Percentiles rank a stretch among this genome's conserved stretches.
These are phyloP conservation scores for Chesias legatella DNA, from an alignment of 2,888 invertebrate genomes.

Conservation along the genomic window DNA sequence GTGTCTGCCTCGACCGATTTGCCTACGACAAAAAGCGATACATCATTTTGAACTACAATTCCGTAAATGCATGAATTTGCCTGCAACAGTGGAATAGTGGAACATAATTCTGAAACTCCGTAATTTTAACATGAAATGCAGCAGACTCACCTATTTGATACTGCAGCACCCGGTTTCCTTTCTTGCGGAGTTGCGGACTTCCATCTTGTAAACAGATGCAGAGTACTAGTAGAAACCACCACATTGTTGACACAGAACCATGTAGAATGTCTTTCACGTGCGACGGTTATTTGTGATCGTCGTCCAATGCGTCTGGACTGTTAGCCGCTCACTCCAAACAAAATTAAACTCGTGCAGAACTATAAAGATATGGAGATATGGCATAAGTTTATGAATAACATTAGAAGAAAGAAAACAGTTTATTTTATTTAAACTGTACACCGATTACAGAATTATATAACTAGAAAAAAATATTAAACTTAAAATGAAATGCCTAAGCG, in stretches of 20 bases:
- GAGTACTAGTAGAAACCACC: constrained; percentile 34
- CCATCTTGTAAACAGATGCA: constrained; percentile 34
- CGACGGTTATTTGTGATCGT: constrained; percentile 23
- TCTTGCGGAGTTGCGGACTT: constrained; percentile 37
- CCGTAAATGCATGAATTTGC: too few relatives aligned
- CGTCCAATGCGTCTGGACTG: constrained; percentile 34
- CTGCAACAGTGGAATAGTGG: too few relatives aligned
- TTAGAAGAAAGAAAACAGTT: too few relatives aligned
- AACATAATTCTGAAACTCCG: too few relatives aligned
- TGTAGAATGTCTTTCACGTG: not conserved
- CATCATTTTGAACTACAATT: too few relatives aligned
- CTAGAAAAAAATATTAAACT: too few relatives aligned
- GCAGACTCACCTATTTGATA: constrained; percentile 58
- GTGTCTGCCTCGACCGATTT: too few relatives aligned
- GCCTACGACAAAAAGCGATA: too few relatives aligned
- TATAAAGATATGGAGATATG: constrained; percentile 32
- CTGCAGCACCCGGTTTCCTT: constrained; percentile 37
- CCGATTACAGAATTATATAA: too few relatives aligned
- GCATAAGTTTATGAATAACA: constrained; percentile 12
- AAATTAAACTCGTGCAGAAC: constrained; percentile 37
- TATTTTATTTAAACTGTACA: too few relatives aligned
- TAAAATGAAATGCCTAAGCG: too few relatives aligned
- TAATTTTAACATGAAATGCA: too few relatives aligned
- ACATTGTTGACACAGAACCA: constrained; percentile 29
- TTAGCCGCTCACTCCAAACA: constrained; percentile 40